Percentiles rank a stretch among this genome's conserved stretches.
These are phyloP conservation scores for Ailurus styani DNA, from an alignment of 2,113 vertebrate genomes.

Conservation along the genomic window DNA sequence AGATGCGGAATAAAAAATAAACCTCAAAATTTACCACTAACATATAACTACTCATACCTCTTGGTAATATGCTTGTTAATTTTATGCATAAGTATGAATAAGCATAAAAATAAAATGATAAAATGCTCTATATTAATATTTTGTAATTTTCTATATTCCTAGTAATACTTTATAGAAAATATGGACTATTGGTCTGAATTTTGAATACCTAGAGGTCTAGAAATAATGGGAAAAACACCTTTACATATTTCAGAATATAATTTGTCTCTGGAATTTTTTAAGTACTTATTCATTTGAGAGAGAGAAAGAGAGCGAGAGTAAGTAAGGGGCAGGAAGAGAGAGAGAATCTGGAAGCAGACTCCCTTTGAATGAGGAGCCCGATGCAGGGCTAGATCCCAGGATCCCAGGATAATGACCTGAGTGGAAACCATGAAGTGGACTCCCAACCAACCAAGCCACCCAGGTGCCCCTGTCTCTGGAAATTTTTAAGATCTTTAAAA, in stretches of 20 bases:
- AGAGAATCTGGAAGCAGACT: no score
- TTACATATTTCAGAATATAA: not conserved
- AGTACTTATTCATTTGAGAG: no score
- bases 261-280: not conserved
- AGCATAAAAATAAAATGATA: not conserved
- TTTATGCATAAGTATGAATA: not conserved
- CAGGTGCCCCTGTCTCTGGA: not conserved
- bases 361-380: no score
- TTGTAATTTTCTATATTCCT: not conserved
- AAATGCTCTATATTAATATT: not conserved
- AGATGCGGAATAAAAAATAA: not conserved
- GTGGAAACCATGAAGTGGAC: no score
- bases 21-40: not conserved
- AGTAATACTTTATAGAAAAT: not conserved
- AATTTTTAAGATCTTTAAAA: not conserved
- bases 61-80: not conserved
- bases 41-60: not conserved
- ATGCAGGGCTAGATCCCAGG: no score
- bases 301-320: no score
- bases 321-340: no score
- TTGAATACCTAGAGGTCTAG: not conserved
- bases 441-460: no score
- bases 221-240: not conserved
- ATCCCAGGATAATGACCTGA: no score
- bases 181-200: not conserved